Evolutionary conservation across 2,113 vertebrate species (phyloP).

Genomic region (Campylorhamphus procurvoides): DNA sequence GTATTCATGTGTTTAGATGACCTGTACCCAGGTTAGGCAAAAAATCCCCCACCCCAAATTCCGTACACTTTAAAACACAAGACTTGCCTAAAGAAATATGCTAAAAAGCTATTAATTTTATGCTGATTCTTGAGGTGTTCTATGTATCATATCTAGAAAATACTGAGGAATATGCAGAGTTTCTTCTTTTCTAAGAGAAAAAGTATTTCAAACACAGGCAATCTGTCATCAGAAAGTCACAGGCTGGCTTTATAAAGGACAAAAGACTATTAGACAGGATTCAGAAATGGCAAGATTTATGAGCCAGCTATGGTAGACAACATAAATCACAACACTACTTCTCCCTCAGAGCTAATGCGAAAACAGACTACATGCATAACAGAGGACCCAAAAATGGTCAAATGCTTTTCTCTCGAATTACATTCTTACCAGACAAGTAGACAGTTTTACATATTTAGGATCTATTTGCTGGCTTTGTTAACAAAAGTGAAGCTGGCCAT

Average conservation of each 20-base stretch:
- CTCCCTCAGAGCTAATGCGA: neutral
- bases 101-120: neutral
- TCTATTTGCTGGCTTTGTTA: neutral
- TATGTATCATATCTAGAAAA: neutral
- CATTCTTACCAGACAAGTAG: neutral
- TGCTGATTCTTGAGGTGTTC: neutral
- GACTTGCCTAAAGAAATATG: neutral
- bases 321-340: neutral
- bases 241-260: neutral
- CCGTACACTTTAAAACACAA: neutral
- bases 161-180: neutral
- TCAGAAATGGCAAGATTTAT: neutral
- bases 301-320: neutral
- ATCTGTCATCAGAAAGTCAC: neutral
- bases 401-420: neutral
- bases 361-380: accelerated
- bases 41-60: neutral
- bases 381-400: neutral
- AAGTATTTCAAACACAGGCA: accelerated
- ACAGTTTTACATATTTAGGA: neutral
- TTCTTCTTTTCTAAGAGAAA: neutral
- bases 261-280: neutral
- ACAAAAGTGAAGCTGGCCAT: neutral
- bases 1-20: neutral
- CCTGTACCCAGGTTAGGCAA: neutral